These are phyloP conservation scores for Drosophila neotestacea DNA, from an alignment of 2,888 invertebrate genomes.

Conservation along the genomic window DNA sequence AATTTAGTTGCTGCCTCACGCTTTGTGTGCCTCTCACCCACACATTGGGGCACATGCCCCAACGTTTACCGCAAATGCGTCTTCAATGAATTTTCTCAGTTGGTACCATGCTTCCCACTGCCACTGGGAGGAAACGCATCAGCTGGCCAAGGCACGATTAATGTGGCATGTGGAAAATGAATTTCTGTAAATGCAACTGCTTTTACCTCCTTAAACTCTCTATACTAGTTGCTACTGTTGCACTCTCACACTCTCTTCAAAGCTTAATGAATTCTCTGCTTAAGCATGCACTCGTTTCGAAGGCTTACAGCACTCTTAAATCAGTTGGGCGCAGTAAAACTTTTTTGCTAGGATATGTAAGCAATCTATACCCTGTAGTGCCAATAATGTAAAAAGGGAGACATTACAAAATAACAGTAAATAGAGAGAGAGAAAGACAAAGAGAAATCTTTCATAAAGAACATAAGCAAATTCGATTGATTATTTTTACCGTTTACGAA, in stretches of 20 bases:
- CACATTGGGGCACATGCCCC: conserved; percentile 34
- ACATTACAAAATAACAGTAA: background rate
- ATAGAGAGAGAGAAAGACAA: no score
- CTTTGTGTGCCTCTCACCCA: background rate
- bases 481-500: no score
- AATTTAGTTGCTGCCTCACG: conserved; percentile 57
- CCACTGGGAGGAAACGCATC: conserved; percentile 33
- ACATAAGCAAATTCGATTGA: no score
- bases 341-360: conserved; percentile 8
- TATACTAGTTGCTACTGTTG: conserved; percentile 6
- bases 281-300: conserved; percentile 19
- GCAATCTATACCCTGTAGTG: conserved; percentile 6
- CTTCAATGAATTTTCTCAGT: conserved; percentile 70
- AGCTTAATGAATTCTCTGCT: conserved; percentile 43
- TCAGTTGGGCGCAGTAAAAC: conserved; percentile 60
- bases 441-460: no score
- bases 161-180: conserved; percentile 60
- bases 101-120: background rate
- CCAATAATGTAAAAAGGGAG: no score
- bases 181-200: conserved; percentile 46
- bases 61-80: conserved; percentile 68
- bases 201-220: conserved; percentile 1
- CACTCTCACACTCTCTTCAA: conserved; percentile 21
- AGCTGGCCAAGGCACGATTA: conserved; percentile 65
- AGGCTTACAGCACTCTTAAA: conserved; percentile 47